These are phyloP conservation scores for Sinopyrophorus schimmeli DNA, from an alignment of 2,888 invertebrate genomes.

Conservation along the genomic window DNA sequence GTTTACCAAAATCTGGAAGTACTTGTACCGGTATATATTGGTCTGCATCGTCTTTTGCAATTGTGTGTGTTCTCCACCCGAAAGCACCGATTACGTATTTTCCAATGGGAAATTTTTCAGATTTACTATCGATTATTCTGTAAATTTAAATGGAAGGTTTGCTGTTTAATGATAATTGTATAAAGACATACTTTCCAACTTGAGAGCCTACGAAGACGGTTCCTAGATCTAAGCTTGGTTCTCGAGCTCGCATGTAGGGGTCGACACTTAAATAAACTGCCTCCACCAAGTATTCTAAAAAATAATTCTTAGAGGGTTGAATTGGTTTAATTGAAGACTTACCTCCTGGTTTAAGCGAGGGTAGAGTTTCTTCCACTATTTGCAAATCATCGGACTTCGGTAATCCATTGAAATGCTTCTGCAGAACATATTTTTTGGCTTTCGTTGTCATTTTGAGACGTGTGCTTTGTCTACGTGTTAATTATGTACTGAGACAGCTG, in stretches of 20 bases:
- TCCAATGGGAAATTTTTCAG: slow-evolving; percentile 67
- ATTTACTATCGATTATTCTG: slow-evolving; percentile 70
- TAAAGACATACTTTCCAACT: slow-evolving; percentile 71
- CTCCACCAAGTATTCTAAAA: slow-evolving; percentile 67
- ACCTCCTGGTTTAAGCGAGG: slow-evolving; percentile 68
- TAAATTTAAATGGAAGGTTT: too few species aligned
- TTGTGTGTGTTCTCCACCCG: slow-evolving; percentile 70
- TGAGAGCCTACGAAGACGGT: slow-evolving; percentile 72
- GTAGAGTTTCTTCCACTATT: slow-evolving; percentile 67
- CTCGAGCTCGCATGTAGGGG: slow-evolving; percentile 69
- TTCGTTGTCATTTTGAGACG: too few species aligned
- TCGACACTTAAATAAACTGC: slow-evolving; percentile 72
- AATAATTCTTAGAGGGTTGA: not conserved
- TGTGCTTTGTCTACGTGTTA: too few species aligned
- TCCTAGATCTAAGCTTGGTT: slow-evolving; percentile 59
- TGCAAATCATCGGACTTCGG: slow-evolving; percentile 66
- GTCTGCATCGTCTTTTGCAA: slow-evolving; percentile 66
- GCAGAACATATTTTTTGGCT: slow-evolving; percentile 52
- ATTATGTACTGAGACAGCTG: too few species aligned
- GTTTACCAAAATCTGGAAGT: slow-evolving; percentile 15
- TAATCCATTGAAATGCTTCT: slow-evolving; percentile 65
- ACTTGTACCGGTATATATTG: not conserved
- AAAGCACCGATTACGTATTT: slow-evolving; percentile 64
- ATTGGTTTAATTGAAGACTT: slow-evolving; percentile 22
- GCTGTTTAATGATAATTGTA: too few species aligned